Base-by-base conservation (phyloP, 2,797 vertebrate species). In the Semotilus atromaculatus region DNA sequence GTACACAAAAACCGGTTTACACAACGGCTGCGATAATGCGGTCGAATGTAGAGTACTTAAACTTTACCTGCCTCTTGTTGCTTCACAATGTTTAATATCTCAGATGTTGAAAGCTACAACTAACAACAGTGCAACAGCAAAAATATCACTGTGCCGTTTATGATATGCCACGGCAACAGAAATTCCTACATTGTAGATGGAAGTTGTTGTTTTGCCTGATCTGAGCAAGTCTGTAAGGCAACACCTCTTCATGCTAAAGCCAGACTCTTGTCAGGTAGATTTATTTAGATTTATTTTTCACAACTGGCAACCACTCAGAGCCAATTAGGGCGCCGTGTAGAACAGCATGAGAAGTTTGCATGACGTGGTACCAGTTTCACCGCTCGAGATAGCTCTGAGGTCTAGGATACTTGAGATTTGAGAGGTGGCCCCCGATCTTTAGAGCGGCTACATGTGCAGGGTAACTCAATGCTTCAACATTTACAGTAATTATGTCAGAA, bases 321-420 rank as follows among this genome's bases (percentile, higher is more conserved):
- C 51, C 31, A 38, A 73, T 73, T 80, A 60, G 19, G 26, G 67
- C 5, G 4, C 10, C 7, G 14, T 72, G 40, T 14, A 73, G 55
- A 64, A 29, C 40, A 66, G 43, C 16, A 29, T 64, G 60, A 67
- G 82, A 38, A 16, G 34, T 55, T 9, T 14, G 6, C 43, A 55
- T n/a, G 23, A 73, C 19, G 2, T 14, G 40, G 70, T 26, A 34
- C 55, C 8, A 48, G 2, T 34, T 70, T 77, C 51, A 62, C 26
- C 13, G 60, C 75, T 79, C 36, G 3, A 43, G 76, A 80, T 74
- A 62, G 55, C 81, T 51, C 71, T 75, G 79, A 77, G 72, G 81
- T 88, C 75, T 14, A 11, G 45, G 85, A 92, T 86, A 93, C 89
- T 86, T 86, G 88, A 91, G 87, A 84, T 1, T 80, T 23, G 48